Evolutionary conservation across 2,888 invertebrate genomes (phyloP).

Genomic region (Nomada lathburiana): DNA sequence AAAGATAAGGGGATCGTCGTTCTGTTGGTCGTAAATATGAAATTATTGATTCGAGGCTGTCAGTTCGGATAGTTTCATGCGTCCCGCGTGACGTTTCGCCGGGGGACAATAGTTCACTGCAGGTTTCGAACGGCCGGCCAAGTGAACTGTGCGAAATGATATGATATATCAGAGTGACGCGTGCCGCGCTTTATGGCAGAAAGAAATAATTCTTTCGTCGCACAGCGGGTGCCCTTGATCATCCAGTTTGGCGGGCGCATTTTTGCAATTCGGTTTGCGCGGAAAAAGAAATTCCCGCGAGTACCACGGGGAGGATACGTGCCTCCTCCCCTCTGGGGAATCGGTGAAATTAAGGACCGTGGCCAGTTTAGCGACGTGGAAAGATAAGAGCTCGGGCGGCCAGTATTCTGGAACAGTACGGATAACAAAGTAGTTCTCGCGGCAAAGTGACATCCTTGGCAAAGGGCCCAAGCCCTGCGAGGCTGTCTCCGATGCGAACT

Average conservation of each 20-base stretch:
- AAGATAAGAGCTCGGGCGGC: slow-evolving; percentile 61
- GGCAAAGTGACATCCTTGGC: slow-evolving; percentile 78
- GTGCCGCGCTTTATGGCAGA: too few species aligned
- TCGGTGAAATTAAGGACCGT: slow-evolving; percentile 21
- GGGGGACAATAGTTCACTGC: too few species aligned
- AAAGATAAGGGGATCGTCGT: slow-evolving; percentile 19
- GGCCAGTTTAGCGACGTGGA: slow-evolving; percentile 47
- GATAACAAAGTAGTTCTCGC: slow-evolving; percentile 70
- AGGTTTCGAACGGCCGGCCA: too few species aligned
- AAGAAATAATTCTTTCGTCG: too few species aligned
- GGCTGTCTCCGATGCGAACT: slow-evolving; percentile 64
- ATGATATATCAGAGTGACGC: too few species aligned
- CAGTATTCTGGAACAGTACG: slow-evolving; percentile 59
- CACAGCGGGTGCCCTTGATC: too few species aligned
- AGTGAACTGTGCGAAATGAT: too few species aligned
- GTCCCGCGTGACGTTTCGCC: neutral
- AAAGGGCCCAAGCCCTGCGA: slow-evolving; percentile 74
- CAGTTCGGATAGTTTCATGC: slow-evolving; percentile 31
- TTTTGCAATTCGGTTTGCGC: too few species aligned
- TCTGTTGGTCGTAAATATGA: slow-evolving; percentile 29
- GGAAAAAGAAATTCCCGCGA: too few species aligned
- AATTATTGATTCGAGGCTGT: slow-evolving; percentile 34
- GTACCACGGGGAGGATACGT: too few species aligned
- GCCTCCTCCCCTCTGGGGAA: neutral
- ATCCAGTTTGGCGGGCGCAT: too few species aligned